These are phyloP conservation scores for Rhinatrema bivittatum DNA, from an alignment of 2,797 vertebrate genomes.

Conservation along the genomic window DNA sequence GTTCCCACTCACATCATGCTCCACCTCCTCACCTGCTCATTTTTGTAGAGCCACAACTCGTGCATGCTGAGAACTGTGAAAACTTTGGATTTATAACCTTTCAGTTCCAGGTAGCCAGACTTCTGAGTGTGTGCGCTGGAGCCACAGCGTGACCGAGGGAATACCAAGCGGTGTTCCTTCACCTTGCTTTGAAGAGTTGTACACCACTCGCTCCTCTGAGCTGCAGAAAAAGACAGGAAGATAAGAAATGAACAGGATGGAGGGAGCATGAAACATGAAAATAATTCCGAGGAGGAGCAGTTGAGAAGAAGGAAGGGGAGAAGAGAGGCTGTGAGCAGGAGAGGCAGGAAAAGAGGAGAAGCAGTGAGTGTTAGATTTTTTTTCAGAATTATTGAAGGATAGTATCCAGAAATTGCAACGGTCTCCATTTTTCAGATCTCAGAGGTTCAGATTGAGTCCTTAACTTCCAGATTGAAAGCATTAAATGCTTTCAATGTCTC, in stretches of 20 bases:
- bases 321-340: not conserved
- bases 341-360: not conserved
- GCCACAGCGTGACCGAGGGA: slow-evolving; percentile 57
- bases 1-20: too few relatives aligned
- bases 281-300: too few relatives aligned
- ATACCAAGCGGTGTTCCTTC: slow-evolving; percentile 68
- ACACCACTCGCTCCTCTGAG: slow-evolving; percentile 77
- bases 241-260: too few relatives aligned
- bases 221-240: slow-evolving; percentile 44
- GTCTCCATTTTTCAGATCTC: too few relatives aligned
- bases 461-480: too few relatives aligned
- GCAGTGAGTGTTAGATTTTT: too few relatives aligned
- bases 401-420: too few relatives aligned
- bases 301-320: too few relatives aligned
- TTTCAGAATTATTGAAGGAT: too few relatives aligned
- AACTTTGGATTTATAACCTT: slow-evolving; percentile 86
- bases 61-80: slow-evolving; percentile 77
- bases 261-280: not conserved
- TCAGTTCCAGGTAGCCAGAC: slow-evolving; percentile 77
- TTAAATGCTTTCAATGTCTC: too few relatives aligned
- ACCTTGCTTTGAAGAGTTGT: slow-evolving; percentile 77
- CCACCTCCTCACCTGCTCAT: slow-evolving; percentile 72
- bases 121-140: slow-evolving; percentile 73
- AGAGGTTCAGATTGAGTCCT: too few relatives aligned
- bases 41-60: slow-evolving; percentile 90